Evolutionary conservation across 2,113 vertebrate species (phyloP).

Genomic region (Caranx melampygus): DNA sequence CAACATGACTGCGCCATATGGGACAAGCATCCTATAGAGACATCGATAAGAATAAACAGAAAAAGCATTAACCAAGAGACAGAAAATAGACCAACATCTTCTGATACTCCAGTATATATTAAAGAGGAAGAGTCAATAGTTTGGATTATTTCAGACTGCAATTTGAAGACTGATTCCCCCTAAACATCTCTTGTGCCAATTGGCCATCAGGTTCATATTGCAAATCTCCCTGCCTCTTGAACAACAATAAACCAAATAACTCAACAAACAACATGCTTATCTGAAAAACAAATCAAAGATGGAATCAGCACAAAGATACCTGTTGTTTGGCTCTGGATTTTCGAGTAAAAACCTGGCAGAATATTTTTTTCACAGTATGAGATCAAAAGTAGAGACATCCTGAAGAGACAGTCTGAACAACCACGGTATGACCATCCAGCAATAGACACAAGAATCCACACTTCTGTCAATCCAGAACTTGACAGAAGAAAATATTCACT

Average conservation of each 20-base stretch:
- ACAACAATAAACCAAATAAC: not conserved
- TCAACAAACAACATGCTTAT: not conserved
- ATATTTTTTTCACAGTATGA: not conserved
- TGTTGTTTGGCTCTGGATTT: not conserved
- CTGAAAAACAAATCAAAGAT: not conserved
- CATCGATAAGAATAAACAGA: not conserved
- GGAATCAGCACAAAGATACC: not conserved
- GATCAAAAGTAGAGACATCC: constrained; percentile 9
- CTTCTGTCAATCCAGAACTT: not conserved
- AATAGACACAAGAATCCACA: not conserved
- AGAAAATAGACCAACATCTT: not conserved
- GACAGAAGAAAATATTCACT: not conserved
- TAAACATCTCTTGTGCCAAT: not conserved
- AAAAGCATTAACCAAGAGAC: not conserved
- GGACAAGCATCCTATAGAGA: not conserved
- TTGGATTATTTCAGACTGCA: not conserved
- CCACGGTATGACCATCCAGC: not conserved
- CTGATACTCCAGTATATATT: not conserved
- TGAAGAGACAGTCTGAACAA: not conserved
- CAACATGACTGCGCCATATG: not conserved
- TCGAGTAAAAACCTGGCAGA: not conserved
- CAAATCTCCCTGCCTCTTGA: not conserved
- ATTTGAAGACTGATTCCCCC: not conserved
- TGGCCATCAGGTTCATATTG: not conserved
- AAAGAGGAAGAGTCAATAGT: not conserved